These are phyloP conservation scores for Arctocebus calabarensis DNA, from an alignment of 2,797 vertebrate species.

Conservation along the genomic window DNA sequence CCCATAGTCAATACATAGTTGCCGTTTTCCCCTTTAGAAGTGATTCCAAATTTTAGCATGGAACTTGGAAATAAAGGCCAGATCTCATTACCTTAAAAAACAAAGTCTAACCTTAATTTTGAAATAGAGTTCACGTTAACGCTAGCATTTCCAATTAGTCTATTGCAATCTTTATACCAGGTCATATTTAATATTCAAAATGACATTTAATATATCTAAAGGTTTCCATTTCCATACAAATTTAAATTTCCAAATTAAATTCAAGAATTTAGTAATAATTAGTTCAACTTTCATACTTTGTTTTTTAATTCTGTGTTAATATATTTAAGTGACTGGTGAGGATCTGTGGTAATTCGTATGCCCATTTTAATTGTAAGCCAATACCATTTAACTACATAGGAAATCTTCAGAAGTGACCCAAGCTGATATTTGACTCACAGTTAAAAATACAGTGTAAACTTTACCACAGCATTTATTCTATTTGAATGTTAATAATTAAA, in stretches of 20 bases:
- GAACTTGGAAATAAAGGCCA: not conserved
- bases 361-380: too few species aligned
- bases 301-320: not conserved
- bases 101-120: not conserved
- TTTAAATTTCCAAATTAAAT: not conserved
- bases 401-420: not conserved
- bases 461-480: not conserved
- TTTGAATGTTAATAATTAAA: not conserved
- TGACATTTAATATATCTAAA: not conserved
- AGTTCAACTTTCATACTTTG: not conserved
- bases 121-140: not conserved
- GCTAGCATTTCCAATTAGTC: not conserved
- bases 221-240: not conserved
- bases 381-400: accelerated
- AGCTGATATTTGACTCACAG: not conserved
- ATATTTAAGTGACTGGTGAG: too few species aligned
- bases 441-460: not conserved
- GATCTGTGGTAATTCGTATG: not conserved
- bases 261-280: not conserved
- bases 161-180: not conserved
- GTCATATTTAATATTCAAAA: not conserved
- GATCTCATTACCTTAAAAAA: not conserved
- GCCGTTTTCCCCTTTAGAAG: not conserved
- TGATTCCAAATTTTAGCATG: not conserved
- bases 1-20: accelerated